These are phyloP conservation scores for Cataglyphis livida DNA, from an alignment of 2,888 invertebrate genomes.

Conservation along the genomic window DNA sequence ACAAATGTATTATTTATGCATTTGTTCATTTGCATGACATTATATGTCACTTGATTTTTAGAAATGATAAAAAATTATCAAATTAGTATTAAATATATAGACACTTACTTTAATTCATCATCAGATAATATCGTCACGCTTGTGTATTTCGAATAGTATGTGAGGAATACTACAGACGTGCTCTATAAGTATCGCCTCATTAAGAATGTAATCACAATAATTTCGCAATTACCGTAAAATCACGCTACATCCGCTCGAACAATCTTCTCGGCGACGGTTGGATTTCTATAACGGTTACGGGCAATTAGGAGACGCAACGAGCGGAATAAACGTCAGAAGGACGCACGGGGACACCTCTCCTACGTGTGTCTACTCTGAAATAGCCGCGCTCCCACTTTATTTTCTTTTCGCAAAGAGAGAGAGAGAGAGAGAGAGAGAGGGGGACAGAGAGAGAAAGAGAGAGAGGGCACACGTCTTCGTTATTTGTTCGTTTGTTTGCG, in stretches of 20 bases:
- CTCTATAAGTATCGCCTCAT: slow-evolving; percentile 13
- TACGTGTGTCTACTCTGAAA: slow-evolving; percentile 53
- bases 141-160: slow-evolving; percentile 1
- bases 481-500: slow-evolving; percentile 66
- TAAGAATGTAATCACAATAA: slow-evolving; percentile 48
- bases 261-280: slow-evolving; percentile 20
- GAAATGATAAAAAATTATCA: neutral
- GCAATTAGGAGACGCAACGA: slow-evolving; percentile 60
- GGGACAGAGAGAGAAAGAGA: neutral
- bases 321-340: slow-evolving; percentile 51
- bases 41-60: neutral
- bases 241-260: slow-evolving; percentile 45
- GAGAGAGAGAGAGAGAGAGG: neutral
- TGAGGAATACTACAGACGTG: slow-evolving; percentile 3
- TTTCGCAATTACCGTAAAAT: slow-evolving; percentile 49
- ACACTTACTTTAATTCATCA: neutral
- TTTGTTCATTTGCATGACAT: neutral
- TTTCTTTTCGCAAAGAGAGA: slow-evolving; percentile 42
- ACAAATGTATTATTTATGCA: neutral
- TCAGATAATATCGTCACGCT: slow-evolving; percentile 29
- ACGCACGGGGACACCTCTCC: slow-evolving; percentile 8
- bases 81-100: neutral
- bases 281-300: slow-evolving; percentile 54
- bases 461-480: slow-evolving; percentile 59
- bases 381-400: slow-evolving; percentile 53